Evolutionary conservation across 2,888 invertebrate genomes (phyloP), one percentile per base, ranked within the genome.

Genomic region (Augochlorella aurata): DNA sequence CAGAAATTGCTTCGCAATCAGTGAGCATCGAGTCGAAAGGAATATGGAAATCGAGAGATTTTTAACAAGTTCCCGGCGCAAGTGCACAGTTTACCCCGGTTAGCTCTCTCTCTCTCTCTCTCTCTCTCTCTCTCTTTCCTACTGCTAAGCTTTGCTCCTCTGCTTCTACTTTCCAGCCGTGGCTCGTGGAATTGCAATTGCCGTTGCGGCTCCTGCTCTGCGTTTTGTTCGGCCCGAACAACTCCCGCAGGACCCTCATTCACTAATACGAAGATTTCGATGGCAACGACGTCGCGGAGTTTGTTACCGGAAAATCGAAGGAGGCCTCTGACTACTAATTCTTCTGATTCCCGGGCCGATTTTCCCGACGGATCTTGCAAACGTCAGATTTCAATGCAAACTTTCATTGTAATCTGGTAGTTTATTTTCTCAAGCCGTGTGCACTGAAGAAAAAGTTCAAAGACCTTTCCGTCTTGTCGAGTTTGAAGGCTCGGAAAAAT

Each of bases 1-100:
- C 14, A 69, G 80, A 80, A 73, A 81, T 81, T 74, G 63, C 68
- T 73, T 79, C 38, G 52, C 63, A 80, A 73, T 80, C 80, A 69
- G 47, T 45, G 67, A 61, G 44, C 63, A 47, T 52, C 47, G 29
- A 74, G 75, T 24, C 47, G 63, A 74, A 79, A 78, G 73, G 75
- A 75, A 72, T 77, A 77, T 77, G 79, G 69, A 65, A 65, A 75
- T 65, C 74, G 52, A 52, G 24, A 54, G 75, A 69, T 74, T 74
- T 75, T 79, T 75, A 65, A 74, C 63, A 65, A 69, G 79, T 69
- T 79, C 65, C 54, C 44, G 29, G 49, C 29, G n/a, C 54, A n/a
- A 58, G 67, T 44, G 63, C 54, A 47, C 66, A 29, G 69, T 75
- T 69, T 74, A 50, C 44, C 29, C 54, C 29, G 10, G 54, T 52